phyloP scores from a whole-genome alignment of 2,888 invertebrate species.

The Synanthedon andrenaeformis region DNA sequence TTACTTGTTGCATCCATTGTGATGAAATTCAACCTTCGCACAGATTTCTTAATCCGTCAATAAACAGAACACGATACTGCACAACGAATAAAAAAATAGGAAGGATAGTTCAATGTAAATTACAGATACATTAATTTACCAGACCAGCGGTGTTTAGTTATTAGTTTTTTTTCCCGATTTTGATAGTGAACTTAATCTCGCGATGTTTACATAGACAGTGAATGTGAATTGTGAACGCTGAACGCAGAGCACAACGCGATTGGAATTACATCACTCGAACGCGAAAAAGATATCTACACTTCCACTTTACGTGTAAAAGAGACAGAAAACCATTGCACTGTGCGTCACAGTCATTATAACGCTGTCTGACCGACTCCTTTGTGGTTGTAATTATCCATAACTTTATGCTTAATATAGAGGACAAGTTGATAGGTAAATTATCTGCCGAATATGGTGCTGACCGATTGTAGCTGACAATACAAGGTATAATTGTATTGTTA shows the following conservation, averaged over 20 bases:
- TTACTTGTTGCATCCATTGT: constrained; percentile 66
- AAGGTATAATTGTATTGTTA: no score
- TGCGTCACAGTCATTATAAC: constrained; percentile 18
- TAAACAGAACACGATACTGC: constrained; percentile 8
- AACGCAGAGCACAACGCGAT: constrained; percentile 16
- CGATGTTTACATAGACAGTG: constrained; percentile 38
- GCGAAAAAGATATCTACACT: constrained; percentile 16
- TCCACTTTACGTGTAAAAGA: constrained; percentile 6
- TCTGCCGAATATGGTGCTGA: constrained; percentile 1
- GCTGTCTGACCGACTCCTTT: constrained; percentile 1
- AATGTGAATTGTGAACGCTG: constrained; percentile 27
- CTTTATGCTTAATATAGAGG: no score
- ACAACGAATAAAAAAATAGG: constrained; percentile 4
- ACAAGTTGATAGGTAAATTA: neutral
- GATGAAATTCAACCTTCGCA: constrained; percentile 54
- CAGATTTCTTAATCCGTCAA: constrained; percentile 24
- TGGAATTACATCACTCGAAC: constrained; percentile 29
- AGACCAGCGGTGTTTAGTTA: no score
- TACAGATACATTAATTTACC: no score
- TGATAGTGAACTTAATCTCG: constrained; percentile 19
- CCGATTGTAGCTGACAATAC: no score
- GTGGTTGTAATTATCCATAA: no score
- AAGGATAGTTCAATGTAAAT: neutral
- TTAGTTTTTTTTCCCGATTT: no score
- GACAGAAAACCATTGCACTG: constrained; percentile 19